Percentiles rank a stretch among this genome's conserved stretches.
Evolutionary conservation across 2,113 vertebrate species (phyloP).

Genomic region (Aspiorhynchus laticeps): DNA sequence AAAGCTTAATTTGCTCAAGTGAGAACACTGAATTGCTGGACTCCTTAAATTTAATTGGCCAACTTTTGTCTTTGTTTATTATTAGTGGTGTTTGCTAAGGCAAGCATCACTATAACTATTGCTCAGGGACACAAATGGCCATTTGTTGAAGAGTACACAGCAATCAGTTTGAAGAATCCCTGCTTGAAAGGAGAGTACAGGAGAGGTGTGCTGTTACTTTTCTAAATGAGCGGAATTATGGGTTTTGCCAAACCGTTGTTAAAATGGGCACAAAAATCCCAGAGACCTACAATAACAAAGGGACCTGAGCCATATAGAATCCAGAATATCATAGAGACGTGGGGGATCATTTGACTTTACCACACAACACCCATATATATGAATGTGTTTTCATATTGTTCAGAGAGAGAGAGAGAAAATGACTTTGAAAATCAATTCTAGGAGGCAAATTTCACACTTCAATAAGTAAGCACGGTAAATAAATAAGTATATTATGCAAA

Average conservation of each 20-base stretch:
- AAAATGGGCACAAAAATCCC: neutral
- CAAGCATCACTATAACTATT: neutral
- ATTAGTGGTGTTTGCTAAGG: neutral
- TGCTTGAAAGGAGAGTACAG: neutral
- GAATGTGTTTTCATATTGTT: neutral
- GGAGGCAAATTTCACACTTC: too few species aligned
- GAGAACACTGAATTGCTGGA: conserved; percentile 2
- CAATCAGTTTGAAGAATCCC: neutral
- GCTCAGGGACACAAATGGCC: neutral
- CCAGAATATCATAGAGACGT: neutral
- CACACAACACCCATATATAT: neutral
- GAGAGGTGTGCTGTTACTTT: neutral
- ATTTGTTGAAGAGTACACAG: neutral
- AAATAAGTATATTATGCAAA: too few species aligned
- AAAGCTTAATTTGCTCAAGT: conserved; percentile 59
- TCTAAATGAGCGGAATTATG: neutral
- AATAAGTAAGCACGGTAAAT: too few species aligned
- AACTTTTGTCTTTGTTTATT: conserved; percentile 19
- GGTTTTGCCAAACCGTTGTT: neutral
- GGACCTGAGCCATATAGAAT: neutral
- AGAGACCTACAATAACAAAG: neutral
- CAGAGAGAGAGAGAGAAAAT: too few species aligned
- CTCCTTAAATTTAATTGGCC: conserved; percentile 8
- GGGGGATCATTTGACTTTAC: too few species aligned
- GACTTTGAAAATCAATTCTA: too few species aligned